Evolutionary conservation across 2,113 vertebrate species (phyloP), one percentile per base, ranked within the genome.

Genomic region (Neopipo cinnamomea): DNA sequence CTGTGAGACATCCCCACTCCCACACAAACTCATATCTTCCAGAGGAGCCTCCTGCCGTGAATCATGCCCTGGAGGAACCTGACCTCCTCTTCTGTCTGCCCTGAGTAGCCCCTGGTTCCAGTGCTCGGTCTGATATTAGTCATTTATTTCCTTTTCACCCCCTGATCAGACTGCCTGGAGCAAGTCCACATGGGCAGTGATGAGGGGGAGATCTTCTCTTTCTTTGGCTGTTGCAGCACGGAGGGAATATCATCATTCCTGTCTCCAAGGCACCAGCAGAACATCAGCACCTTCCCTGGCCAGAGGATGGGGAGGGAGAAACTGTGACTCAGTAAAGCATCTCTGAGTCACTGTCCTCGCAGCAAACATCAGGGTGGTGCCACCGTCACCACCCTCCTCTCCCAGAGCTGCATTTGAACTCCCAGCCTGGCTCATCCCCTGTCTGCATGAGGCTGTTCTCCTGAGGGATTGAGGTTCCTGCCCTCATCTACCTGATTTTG

Each of bases 251-350:
- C 49, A 50, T 27, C 33, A 44, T 67, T 91, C 47, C n/a, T 1
- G 7, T 94, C 70, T 91, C 84, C 89, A 89, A 94, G 77, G 91
- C 65, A 77, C 30, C 59, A 19, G 55, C 50, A 86, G 85, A 94
- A 91, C 59, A 86, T 74, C 35, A 58, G 65, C 17, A 55, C 68
- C 79, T 92, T 77, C 75, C 88, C 76, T 73, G 80, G 89, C 72
- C 86, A 78, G 91, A 77, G 49, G 79, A 93, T 73, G 19, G 39
- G 76, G 65, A 91, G 80, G 65, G 84, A 95, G 84, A 47, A 66
- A 20, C 73, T 17, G 46, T 96, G 84, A 94, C 68, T 97, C 86
- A 94, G 71, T 28, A 2, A 1, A 31, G 22, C 46, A 39, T 68
- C 89, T 92, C 89, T 92, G 95, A 96, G 65, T 97, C 95, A 96